These are phyloP conservation scores for Ptychadena robeensis DNA, from an alignment of 2,797 vertebrate genomes.

Conservation along the genomic window DNA sequence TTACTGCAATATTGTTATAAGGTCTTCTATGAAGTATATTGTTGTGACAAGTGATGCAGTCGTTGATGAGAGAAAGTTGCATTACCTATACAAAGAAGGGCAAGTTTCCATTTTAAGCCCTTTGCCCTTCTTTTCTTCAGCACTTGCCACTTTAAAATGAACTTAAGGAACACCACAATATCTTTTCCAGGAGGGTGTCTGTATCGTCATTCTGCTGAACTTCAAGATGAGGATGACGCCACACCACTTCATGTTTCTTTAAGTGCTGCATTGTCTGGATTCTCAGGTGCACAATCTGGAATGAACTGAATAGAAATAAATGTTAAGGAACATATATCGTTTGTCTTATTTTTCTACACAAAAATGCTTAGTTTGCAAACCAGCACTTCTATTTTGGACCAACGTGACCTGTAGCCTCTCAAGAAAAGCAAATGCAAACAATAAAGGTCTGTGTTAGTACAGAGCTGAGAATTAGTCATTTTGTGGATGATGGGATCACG, in stretches of 20 bases:
- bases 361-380: slow-evolving; percentile 8
- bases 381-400: slow-evolving; percentile 4
- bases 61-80: background rate
- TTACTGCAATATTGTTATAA: background rate
- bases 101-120: slow-evolving; percentile 2
- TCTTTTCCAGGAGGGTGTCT: slow-evolving; percentile 13
- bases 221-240: slow-evolving; percentile 23
- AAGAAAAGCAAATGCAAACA: slow-evolving; percentile 5
- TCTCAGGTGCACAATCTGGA: slow-evolving; percentile 54
- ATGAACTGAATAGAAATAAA: slow-evolving; percentile 38
- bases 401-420: background rate
- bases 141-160: slow-evolving; percentile 23
- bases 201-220: slow-evolving; percentile 31
- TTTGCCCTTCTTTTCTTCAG: slow-evolving; percentile 9
- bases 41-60: background rate
- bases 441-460: background rate
- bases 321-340: slow-evolving; percentile 4
- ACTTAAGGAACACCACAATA: slow-evolving; percentile 10
- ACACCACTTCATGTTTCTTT: slow-evolving; percentile 46
- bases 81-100: background rate
- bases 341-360: slow-evolving; percentile 4
- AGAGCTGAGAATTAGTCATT: background rate
- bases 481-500: too few species aligned
- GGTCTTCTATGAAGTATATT: background rate
- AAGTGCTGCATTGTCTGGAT: slow-evolving; percentile 51